A percentile compares a stretch with the other conserved stretches of the same genome.
Conservation (phyloP, 2,113 vertebrate species). For the Lethenteron reissneri region DNA sequence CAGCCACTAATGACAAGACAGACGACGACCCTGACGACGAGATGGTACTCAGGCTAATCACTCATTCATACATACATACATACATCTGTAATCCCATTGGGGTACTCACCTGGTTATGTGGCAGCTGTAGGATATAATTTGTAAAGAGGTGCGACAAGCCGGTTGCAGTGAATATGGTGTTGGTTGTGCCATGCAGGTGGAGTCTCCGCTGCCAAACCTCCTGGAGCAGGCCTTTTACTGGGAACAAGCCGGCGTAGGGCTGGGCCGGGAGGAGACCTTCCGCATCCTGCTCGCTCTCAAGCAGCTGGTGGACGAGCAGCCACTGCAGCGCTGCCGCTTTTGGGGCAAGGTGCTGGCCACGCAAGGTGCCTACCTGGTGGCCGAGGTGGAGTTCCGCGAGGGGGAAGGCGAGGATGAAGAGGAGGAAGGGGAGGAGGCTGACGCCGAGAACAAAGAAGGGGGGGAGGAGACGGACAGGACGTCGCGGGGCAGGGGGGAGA, state of each 20-base stretch:
- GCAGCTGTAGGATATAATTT: too few relatives aligned
- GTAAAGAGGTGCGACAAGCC: too few relatives aligned
- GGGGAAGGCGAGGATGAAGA: slow-evolving; percentile 43
- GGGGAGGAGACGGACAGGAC: slow-evolving; percentile 15
- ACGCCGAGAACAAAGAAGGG: slow-evolving; percentile 14
- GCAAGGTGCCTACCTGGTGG: slow-evolving; percentile 51
- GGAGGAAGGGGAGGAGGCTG: slow-evolving; percentile 17
- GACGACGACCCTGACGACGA: too few relatives aligned
- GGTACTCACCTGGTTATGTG: too few relatives aligned
- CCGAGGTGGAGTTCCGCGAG: slow-evolving; percentile 46
- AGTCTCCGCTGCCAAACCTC: slow-evolving; percentile 42
- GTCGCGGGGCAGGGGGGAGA: slow-evolving; percentile 10
- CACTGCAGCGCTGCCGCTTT: slow-evolving; percentile 44
- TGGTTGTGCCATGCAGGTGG: slow-evolving; percentile 21
- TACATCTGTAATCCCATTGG: too few relatives aligned
- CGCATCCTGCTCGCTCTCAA: slow-evolving; percentile 58
- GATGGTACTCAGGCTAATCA: too few relatives aligned
- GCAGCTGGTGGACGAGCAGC: slow-evolving; percentile 35
- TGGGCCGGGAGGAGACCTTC: slow-evolving; percentile 52
- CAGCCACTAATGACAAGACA: too few relatives aligned
- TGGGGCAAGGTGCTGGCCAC: slow-evolving; percentile 80
- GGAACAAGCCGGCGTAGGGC: slow-evolving; percentile 56
- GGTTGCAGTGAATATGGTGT: too few relatives aligned
- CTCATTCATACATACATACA: too few relatives aligned
- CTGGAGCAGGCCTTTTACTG: slow-evolving; percentile 57